Evolutionary conservation across 2,888 invertebrate species (phyloP), one percentile per base, ranked within the genome.

Genomic region (Lagria hirta): DNA sequence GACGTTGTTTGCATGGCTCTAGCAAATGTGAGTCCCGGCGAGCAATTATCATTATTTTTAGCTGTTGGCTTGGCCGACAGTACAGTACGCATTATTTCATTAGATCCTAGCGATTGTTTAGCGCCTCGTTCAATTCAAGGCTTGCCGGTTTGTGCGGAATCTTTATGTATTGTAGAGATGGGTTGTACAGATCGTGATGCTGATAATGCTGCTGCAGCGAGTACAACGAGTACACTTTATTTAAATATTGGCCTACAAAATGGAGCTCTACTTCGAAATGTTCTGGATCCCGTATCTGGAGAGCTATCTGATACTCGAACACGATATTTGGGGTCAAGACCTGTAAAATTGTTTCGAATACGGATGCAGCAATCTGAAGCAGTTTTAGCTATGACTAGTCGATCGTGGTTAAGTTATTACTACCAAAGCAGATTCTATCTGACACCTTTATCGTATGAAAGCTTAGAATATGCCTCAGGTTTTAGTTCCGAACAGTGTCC

Each of bases 1-100:
- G 98, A 99, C 71, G 96, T 99, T 1, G 88, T 98, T 55, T 99
- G 98, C 68, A 98, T 99, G 98, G 96, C 95, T 0, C 73, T 99
- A 46, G 97, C 95, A 1, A 90, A 90, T 37, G 96, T 99, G 0
- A 93, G 97, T 0, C 80, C 85, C 1, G 98, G 98, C 3, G 98
- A 99, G 70, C 93, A 94, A 66, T 77, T 97, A 46, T 93, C 92
- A 0, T 86, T 94, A 79, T 98, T 99, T 68, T 78, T 98, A 58
- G 95, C 96, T 46, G 97, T 98, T 16, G 97, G 97, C 1, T 76
- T 99, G 18, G 86, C 90, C 35, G 99, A 99, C 64, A 92, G 92
- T 65, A 98, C 98, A 13, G 99, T 99, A 43, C 79, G 98, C 58
- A 94, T 99, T 44, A 93, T 99, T 48, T 98, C 98, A 0, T 75